phyloP scores from a whole-genome alignment of 2,888 invertebrate genomes.

The Linnaemya tessellans region DNA sequence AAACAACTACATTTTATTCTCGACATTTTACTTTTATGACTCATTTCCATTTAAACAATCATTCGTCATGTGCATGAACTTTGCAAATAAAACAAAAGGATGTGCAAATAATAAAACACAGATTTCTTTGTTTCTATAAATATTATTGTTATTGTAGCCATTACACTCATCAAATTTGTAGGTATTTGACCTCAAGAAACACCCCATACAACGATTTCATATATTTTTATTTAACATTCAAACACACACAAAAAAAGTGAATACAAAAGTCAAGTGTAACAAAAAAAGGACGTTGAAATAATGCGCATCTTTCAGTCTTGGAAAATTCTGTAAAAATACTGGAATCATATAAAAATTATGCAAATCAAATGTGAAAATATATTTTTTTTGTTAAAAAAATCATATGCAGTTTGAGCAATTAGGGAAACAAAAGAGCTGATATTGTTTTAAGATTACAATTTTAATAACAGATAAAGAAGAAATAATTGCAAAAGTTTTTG shows the following conservation, averaged over 20 bases:
- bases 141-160: constrained; percentile 52
- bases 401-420: not conserved
- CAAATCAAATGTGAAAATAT: constrained; percentile 4
- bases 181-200: constrained; percentile 54
- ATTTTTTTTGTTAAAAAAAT: not conserved
- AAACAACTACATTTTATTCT: constrained; percentile 15
- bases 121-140: constrained; percentile 66
- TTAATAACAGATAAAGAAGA: not conserved
- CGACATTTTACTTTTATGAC: constrained; percentile 56
- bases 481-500: too few relatives aligned
- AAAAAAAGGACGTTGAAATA: constrained; percentile 9
- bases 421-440: not conserved
- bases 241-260: not conserved
- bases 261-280: constrained; percentile 32
- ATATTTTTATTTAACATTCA: not conserved
- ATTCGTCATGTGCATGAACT: constrained; percentile 53
- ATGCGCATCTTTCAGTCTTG: not conserved
- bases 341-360: constrained; percentile 26
- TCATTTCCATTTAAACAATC: constrained; percentile 68
- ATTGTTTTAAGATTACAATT: not conserved
- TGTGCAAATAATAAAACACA: constrained; percentile 62
- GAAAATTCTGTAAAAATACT: not conserved
- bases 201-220: not conserved
- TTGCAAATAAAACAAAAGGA: constrained; percentile 56
- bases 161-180: constrained; percentile 49